These are phyloP conservation scores for Triplophysa siluroides DNA, from an alignment of 2,113 vertebrate species.

Conservation along the genomic window DNA sequence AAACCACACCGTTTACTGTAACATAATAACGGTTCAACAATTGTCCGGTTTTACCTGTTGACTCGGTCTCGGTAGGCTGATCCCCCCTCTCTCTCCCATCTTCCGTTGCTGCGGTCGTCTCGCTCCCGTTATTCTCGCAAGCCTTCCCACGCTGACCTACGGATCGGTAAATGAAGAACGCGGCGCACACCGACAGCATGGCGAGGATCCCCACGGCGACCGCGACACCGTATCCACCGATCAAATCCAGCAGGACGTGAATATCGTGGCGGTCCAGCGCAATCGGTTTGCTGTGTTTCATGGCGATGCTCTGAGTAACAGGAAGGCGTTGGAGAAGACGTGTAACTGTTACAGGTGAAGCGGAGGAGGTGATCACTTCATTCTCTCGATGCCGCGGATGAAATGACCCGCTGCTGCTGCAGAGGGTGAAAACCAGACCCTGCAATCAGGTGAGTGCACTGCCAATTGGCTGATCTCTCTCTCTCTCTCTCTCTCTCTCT, in stretches of 20 bases:
- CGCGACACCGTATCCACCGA: constrained; percentile 64
- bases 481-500: constrained; percentile 2
- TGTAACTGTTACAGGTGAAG: too few species aligned
- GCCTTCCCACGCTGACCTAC: constrained; percentile 62
- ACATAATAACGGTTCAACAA: background rate
- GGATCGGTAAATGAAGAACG: constrained; percentile 67
- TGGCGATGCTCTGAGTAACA: constrained; percentile 39
- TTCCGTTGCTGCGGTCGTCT: constrained; percentile 17
- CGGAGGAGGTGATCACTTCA: constrained; percentile 26
- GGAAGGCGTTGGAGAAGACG: background rate
- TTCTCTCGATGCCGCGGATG: constrained; percentile 26
- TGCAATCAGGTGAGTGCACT: constrained; percentile 54
- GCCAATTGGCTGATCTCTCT: constrained; percentile 36
- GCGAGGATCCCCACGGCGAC: constrained; percentile 64
- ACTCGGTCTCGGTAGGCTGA: constrained; percentile 22
- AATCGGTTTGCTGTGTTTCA: constrained; percentile 52
- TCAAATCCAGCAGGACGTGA: constrained; percentile 68
- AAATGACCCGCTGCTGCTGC: constrained; percentile 62
- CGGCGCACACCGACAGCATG: constrained; percentile 64
- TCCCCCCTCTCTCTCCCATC: constrained; percentile 14
- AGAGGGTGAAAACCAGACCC: constrained; percentile 47
- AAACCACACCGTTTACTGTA: background rate
- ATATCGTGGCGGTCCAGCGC: constrained; percentile 62
- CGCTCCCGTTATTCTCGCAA: constrained; percentile 25
- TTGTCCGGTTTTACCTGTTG: constrained; percentile 60